phyloP scores from a whole-genome alignment of 1,140 invertebrate genomes.

The Adoxophyes honmai region DNA sequence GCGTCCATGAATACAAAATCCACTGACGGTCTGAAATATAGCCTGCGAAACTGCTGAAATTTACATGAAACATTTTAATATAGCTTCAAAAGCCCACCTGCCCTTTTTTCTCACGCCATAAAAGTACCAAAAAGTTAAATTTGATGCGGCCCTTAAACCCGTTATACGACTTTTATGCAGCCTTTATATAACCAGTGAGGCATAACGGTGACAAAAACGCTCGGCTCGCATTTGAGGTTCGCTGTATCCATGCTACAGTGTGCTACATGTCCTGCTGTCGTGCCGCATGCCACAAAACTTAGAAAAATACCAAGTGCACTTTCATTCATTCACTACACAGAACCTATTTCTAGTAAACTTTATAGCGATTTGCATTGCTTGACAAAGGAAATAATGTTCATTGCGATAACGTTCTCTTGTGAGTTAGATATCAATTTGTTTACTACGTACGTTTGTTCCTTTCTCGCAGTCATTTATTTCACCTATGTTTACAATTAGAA shows the following conservation, averaged over 20 bases:
- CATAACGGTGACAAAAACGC: slow-evolving; percentile 3
- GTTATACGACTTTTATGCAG: slow-evolving; percentile 23
- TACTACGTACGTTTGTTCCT: no score
- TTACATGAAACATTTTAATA: slow-evolving; percentile 69
- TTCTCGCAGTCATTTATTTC: no score
- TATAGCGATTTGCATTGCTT: no score
- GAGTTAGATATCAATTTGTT: no score
- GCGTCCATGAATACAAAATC: slow-evolving; percentile 54
- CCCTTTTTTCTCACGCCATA: slow-evolving; percentile 57
- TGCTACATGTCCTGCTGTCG: slow-evolving; percentile 15
- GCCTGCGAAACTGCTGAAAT: slow-evolving; percentile 45
- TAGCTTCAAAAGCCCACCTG: slow-evolving; percentile 45
- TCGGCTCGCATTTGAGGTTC: not conserved
- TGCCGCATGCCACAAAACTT: no score
- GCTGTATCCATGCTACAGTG: slow-evolving; percentile 14
- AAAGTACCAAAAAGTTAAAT: slow-evolving; percentile 47
- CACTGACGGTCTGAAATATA: slow-evolving; percentile 55
- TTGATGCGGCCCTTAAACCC: slow-evolving; percentile 47
- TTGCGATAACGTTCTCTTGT: no score
- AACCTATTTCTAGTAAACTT: no score
- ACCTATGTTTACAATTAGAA: no score
- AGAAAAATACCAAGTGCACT: no score
- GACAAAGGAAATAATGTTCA: no score
- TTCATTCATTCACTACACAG: no score
- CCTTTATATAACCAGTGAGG: slow-evolving; percentile 1